Base-by-base conservation (phyloP, 2,797 vertebrate genomes). In the Sebastes jordani region DNA sequence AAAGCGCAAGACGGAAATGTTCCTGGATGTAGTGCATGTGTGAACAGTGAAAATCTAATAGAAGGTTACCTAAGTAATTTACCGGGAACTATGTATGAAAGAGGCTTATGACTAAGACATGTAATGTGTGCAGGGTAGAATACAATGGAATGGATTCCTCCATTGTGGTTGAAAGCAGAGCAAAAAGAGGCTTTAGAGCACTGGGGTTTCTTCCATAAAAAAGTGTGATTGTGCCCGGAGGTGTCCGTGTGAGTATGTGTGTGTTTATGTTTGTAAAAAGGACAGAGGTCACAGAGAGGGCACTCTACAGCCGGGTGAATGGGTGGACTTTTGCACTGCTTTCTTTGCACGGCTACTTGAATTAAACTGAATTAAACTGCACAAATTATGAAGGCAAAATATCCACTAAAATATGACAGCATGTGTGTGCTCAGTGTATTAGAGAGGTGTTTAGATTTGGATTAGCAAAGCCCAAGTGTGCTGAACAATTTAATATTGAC, bases 241-340 rank as follows among this genome's bases (percentile, higher is more conserved):
- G 70, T 52, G 30, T 7, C 30, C 30, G n/a, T 68, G 34, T 63
- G 34, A 42, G 34, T 64, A 0, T 68, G 49, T 64, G 22, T 23
- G 27, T 38, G 27, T 42, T 11, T 69, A 18, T 71, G 23, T 79
- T 30, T 29, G n/a, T 49, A 14, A 36, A 71, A 77, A 70, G 34
- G 27, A 81, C 52, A 78, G 23, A 78, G 66, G 82, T 82, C 62
- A 86, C 1, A 32, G 23, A 84, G 36, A 78, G 60, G 74, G 25
- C 60, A 23, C 23, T 13, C n/a, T 29, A 29, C 59, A 75, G 60
- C 32, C n/a, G 20, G 11, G 2, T 46, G n/a, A 54, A 32, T 8
- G 27, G n/a, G 6, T 22, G 3, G n/a, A 20, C 29, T 56, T 70
- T 49, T 23, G 25, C 49, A n/a, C 3, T 38, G n/a, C 11, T 34